Evolutionary conservation across 2,113 vertebrate genomes (phyloP), one percentile per base, ranked within the genome.

Genomic region (Sander vitreus): DNA sequence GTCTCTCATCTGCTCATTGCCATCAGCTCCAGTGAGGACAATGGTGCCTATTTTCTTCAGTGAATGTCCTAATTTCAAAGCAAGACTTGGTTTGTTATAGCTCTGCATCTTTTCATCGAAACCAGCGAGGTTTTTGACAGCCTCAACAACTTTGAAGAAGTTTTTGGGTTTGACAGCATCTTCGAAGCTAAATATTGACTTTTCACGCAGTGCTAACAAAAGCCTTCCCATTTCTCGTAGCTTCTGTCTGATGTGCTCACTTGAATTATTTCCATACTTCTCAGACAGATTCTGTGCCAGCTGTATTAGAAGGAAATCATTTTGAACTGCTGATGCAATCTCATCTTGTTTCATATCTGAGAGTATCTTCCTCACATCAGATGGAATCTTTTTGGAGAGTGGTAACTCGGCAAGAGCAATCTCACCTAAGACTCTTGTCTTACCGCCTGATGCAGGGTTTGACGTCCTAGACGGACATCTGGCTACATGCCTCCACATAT

Each of bases 151-250:
- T 81, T 77, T 85, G 70, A 13, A 15, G 75, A 93, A 92, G 73
- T 88, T 81, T 1, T 50, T 27, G 0, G 83, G 76, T 65, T 87
- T 85, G 10, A 90, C 21, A 2, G 83, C 89, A 0, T 91, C 82
- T 58, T 86, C 78, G 7, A 87, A 81, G n/a, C 30, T 87, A 4
- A 55, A 54, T 12, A 93, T 54, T 0, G 47, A 58, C 58, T 70
- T 86, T 15, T 84, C 9, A 3, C 66, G 70, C 45, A 93, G 74
- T 0, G 45, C 65, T 11, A 90, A 27, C 72, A 88, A 66, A 14
- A 93, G 82, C 53, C 67, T 71, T 25, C 86, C 92, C 75, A 92
- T 48, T 39, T 86, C 86, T 21, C 80, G 84, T 53, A 90, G 66
- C 43, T 39, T 90, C 58, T 86, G 68, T 47, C 51, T 62, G 60